Base-by-base conservation (phyloP, 30 jellyfish, hydroid and myxozoan species). In the Aurelia aurita region DNA sequence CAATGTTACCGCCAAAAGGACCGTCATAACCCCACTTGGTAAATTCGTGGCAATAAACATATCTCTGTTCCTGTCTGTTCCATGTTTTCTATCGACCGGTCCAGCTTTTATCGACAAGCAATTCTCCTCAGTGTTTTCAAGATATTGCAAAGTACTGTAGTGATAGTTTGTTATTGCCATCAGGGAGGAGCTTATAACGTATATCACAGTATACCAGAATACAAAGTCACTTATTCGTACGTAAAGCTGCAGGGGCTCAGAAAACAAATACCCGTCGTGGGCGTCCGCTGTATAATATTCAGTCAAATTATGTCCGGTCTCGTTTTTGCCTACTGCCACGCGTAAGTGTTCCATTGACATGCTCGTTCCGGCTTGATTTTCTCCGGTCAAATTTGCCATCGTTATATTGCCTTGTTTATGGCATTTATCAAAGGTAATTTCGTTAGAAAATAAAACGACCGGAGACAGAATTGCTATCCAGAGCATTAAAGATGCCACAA, bases 401-500 rank as follows among this genome's bases (percentile, higher is more conserved):
- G 51, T 39, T 6, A 15, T 6, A 8, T 39, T 39, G 9, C 15
- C 51, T 39, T 14, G 51, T 39, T 39, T 39, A 9, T 39, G 13
- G 51, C 51, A 39, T 15, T 39, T 39, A 39, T 39, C 51, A 6
- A 1, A 12, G 10, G 7, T 19, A 7, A 34, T 19, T 3, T 20
- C 75, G 12, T 63, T n/a, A 21, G 31, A 16, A 11, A 63, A 63
- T 44, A 63, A 63, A 7, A 63, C 75, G 39, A 63, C 75, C 39
- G 75, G 75, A 26, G 49, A 22, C 44, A 63, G 29, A 12, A 63
- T 19, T 26, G 39, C 29, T 63, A 63, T 34, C 75, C 75, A 63
- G 31, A 26, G 39, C 44, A 63, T 22, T 63, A 63, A 22, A 3
- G 75, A 63, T 16, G 39, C 34, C 44, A 63, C 16, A 16, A 63